phyloP scores from a whole-genome alignment of 2,113 vertebrate genomes.

The Dasyornis broadbenti region DNA sequence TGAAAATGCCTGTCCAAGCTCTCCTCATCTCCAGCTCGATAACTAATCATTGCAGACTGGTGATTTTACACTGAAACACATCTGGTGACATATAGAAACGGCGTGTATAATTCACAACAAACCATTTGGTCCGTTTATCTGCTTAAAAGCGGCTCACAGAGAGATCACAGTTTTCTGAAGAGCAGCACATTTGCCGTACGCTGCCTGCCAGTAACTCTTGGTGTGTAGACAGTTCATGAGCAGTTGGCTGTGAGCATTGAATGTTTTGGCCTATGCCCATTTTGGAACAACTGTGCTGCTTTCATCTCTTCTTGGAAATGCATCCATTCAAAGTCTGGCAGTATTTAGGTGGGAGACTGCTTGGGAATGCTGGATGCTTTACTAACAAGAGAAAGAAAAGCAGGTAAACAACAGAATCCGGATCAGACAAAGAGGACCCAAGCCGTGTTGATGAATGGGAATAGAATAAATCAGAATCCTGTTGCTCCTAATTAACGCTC shows the following conservation, averaged over 20 bases:
- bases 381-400: neutral
- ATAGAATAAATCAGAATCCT: neutral
- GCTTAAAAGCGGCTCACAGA: conserved; percentile 14
- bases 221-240: conserved; percentile 34
- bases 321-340: neutral
- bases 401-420: neutral
- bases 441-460: neutral
- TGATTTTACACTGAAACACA: conserved; percentile 42
- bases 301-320: conserved; percentile 28
- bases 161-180: conserved; percentile 35
- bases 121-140: conserved; percentile 11
- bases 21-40: neutral
- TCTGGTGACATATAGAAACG: conserved; percentile 19
- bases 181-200: conserved; percentile 23
- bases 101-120: neutral
- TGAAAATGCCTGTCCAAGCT: neutral
- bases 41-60: neutral
- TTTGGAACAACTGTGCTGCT: conserved; percentile 1
- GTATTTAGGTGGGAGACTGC: neutral
- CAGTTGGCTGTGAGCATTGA: neutral
- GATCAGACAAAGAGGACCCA: neutral
- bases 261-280: conserved; percentile 44
- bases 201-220: conserved; percentile 30
- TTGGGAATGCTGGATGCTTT: neutral
- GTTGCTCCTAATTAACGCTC: neutral